phyloP scores from a whole-genome alignment of 2,113 vertebrate species.

The Limanda limanda region DNA sequence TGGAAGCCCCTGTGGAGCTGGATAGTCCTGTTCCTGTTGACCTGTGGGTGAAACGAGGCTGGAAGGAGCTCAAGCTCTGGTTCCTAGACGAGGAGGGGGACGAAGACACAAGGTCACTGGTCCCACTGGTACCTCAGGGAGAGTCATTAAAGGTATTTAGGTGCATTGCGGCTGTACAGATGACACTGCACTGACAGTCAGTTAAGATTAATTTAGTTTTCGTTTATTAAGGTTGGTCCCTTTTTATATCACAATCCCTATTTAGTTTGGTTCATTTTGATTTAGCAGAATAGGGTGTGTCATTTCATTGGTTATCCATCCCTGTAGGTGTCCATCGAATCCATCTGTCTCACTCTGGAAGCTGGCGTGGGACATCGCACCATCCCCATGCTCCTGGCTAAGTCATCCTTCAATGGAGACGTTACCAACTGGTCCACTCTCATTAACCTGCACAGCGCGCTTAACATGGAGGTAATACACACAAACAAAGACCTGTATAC shows the following conservation, averaged over 20 bases:
- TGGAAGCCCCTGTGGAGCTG: conserved; percentile 85
- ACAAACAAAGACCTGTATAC: not conserved
- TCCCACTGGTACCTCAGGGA: conserved; percentile 86
- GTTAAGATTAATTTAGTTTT: not conserved
- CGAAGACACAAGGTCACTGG: conserved; percentile 68
- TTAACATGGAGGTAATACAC: conserved; percentile 89
- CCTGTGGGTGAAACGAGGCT: conserved; percentile 89
- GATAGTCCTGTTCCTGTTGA: conserved; percentile 84
- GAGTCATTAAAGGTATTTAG: conserved; percentile 86
- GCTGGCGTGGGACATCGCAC: conserved; percentile 96
- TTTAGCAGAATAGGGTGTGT: not conserved
- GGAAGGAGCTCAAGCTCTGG: conserved; percentile 92
- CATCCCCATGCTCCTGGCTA: conserved; percentile 96
- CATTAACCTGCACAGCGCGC: conserved; percentile 89
- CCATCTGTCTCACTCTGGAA: conserved; percentile 93
- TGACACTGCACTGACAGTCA: not conserved
- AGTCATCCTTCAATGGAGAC: conserved; percentile 90
- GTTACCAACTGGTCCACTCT: conserved; percentile 94
- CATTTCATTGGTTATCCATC: not conserved
- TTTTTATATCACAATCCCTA: not conserved
- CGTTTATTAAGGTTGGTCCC: not conserved
- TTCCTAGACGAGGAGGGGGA: conserved; percentile 92
- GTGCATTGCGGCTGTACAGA: not conserved
- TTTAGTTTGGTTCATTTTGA: too few species aligned
- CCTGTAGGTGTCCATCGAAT: conserved; percentile 83